These are phyloP conservation scores for Pterois miles DNA, from an alignment of 2,797 vertebrate genomes.

Conservation along the genomic window DNA sequence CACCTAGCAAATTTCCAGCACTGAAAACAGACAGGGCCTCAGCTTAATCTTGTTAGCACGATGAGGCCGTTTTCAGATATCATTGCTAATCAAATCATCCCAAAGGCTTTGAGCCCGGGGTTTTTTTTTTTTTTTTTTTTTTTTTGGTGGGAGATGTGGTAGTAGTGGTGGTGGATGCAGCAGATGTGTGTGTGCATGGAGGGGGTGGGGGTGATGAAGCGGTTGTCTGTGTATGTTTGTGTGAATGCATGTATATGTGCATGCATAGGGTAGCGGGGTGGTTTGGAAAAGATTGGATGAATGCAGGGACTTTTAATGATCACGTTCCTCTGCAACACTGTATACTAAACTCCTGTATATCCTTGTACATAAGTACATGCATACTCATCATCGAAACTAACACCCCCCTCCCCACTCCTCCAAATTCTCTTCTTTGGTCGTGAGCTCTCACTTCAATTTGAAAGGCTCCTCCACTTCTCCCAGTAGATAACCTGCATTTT, in stretches of 20 bases:
- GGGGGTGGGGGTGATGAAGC: conserved; percentile 40
- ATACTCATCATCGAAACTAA: conserved; percentile 49
- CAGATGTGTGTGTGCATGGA: conserved; percentile 37
- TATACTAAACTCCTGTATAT: background rate
- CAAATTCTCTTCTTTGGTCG: conserved; percentile 70
- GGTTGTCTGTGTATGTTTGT: conserved; percentile 58
- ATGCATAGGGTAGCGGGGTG: background rate
- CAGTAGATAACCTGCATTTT: conserved; percentile 79
- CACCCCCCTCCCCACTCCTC: conserved; percentile 28
- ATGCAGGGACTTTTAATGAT: conserved; percentile 41
- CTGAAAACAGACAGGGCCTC: conserved; percentile 88
- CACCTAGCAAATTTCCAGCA: conserved; percentile 87
- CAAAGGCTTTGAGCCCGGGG: conserved; percentile 82
- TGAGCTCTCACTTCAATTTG: conserved; percentile 80
- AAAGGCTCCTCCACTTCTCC: conserved; percentile 79
- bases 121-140: conserved; percentile 57
- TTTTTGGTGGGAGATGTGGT: conserved; percentile 47
- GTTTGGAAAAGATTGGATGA: conserved; percentile 20
- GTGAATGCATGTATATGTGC: conserved; percentile 41
- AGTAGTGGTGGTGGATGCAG: conserved; percentile 34
- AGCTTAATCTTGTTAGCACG: conserved; percentile 91
- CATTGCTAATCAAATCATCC: conserved; percentile 91
- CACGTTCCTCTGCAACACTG: background rate
- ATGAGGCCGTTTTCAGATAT: conserved; percentile 92
- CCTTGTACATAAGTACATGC: conserved; percentile 14